phyloP scores from a whole-genome alignment of 1,140 invertebrate genomes.

The Drosophila bifasciata region DNA sequence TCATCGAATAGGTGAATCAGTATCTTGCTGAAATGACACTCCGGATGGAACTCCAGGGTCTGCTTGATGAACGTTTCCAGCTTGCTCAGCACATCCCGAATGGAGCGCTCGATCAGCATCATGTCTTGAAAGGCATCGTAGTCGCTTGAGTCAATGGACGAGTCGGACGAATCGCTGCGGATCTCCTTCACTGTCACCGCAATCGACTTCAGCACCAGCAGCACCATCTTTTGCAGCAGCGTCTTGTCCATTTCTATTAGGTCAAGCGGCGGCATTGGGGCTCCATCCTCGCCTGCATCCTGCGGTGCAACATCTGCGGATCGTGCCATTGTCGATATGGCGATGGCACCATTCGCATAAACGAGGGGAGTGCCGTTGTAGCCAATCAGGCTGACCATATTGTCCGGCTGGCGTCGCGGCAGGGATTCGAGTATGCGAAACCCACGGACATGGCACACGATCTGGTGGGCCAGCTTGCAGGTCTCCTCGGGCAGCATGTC shows the following conservation, averaged over 20 bases:
- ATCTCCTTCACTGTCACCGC: conserved; percentile 96
- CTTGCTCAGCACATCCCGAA: conserved; percentile 91
- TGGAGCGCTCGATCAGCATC: conserved; percentile 93
- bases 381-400: conserved; percentile 86
- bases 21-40: conserved; percentile 94
- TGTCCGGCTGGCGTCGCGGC: conserved; percentile 84
- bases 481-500: conserved; percentile 94
- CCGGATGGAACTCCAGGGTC: conserved; percentile 92
- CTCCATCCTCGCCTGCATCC: conserved; percentile 61
- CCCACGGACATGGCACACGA: conserved; percentile 93
- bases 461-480: conserved; percentile 92
- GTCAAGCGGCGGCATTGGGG: conserved; percentile 25
- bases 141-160: conserved; percentile 91
- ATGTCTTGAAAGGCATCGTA: conserved; percentile 95
- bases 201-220: conserved; percentile 93
- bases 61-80: conserved; percentile 93
- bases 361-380: conserved; percentile 83
- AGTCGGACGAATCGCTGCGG: conserved; percentile 92
- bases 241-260: conserved; percentile 87
- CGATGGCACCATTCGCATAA: conserved; percentile 48
- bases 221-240: conserved; percentile 92
- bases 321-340: conserved; percentile 1
- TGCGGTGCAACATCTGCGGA: neutral
- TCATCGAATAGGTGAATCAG: conserved; percentile 94
- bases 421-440: conserved; percentile 89